phyloP scores from a whole-genome alignment of 2,888 invertebrate species.

The Diadegma fenestrale region DNA sequence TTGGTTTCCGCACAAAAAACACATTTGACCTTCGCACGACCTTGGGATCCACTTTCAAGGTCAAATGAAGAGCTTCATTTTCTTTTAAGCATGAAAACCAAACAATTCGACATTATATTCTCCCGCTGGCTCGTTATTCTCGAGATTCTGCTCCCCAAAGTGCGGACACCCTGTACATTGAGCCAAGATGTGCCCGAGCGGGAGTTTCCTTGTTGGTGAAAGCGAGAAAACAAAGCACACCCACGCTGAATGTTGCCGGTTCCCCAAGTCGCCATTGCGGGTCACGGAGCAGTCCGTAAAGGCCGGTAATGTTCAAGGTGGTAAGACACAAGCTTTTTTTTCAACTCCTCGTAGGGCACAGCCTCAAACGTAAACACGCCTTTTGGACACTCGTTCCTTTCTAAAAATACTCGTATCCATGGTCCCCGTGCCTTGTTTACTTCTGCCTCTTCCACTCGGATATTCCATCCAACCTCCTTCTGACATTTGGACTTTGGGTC shows the following conservation, averaged over 20 bases:
- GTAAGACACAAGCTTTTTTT: conserved; percentile 31
- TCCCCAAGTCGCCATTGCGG: conserved; percentile 2
- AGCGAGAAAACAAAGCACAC: conserved; percentile 64
- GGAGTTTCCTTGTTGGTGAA: conserved; percentile 60
- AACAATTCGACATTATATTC: neutral
- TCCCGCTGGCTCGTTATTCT: neutral
- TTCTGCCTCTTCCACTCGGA: neutral
- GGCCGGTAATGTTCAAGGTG: conserved; percentile 46
- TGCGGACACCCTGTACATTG: neutral
- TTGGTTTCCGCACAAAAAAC: neutral
- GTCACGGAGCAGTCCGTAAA: conserved; percentile 7
- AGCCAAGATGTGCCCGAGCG: conserved; percentile 1
- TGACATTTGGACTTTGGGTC: conserved; percentile 45
- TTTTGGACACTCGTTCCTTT: conserved; percentile 55
- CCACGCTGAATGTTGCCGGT: conserved; percentile 38
- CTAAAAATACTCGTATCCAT: conserved; percentile 62
- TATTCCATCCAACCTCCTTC: neutral
- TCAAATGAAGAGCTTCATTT: neutral
- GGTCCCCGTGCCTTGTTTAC: conserved; percentile 1
- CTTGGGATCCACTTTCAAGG: neutral
- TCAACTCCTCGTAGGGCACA: conserved; percentile 57
- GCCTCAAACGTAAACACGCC: conserved; percentile 27
- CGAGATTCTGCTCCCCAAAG: neutral
- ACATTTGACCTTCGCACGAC: neutral
- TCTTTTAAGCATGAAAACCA: neutral